phyloP scores from a whole-genome alignment of 2,113 vertebrate genomes.

The Ariopsis seemanni region DNA sequence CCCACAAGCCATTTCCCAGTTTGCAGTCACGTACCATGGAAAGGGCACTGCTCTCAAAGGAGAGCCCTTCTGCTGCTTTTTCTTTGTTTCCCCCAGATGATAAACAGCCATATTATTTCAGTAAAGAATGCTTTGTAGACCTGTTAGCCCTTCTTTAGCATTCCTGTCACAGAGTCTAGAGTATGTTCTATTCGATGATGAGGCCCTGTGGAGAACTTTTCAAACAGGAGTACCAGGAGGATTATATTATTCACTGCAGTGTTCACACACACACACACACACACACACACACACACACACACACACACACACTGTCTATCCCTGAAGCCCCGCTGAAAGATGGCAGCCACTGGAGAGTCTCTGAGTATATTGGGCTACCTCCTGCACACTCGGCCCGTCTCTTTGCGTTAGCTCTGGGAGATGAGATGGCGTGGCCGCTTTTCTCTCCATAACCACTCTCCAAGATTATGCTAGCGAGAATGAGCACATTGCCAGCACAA shows the following conservation, averaged over 20 bases:
- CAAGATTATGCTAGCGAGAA: constrained; percentile 59
- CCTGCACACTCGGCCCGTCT: constrained; percentile 65
- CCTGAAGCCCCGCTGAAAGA: constrained; percentile 65
- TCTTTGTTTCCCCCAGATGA: constrained; percentile 28
- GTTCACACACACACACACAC: neutral
- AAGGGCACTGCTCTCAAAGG: constrained; percentile 46
- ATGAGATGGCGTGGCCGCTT: constrained; percentile 68
- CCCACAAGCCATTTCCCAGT: constrained; percentile 39
- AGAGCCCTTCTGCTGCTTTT: constrained; percentile 24
- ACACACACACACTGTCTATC: constrained; percentile 10
- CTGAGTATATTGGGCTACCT: constrained; percentile 73
- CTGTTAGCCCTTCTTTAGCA: constrained; percentile 45
- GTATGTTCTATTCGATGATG: constrained; percentile 35
- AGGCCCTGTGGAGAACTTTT: constrained; percentile 46
- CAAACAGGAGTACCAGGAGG: constrained; percentile 33
- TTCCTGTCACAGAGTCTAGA: constrained; percentile 36
- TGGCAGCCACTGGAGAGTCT: constrained; percentile 70
- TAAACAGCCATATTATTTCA: constrained; percentile 51
- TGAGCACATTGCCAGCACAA: constrained; percentile 10
- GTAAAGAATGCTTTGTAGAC: constrained; percentile 27
- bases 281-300: constrained; percentile 28
- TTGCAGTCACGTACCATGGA: constrained; percentile 15
- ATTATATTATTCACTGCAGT: constrained; percentile 42
- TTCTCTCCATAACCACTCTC: constrained; percentile 65
- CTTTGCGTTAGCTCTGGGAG: constrained; percentile 72